phyloP scores from a whole-genome alignment of 2,888 invertebrate genomes.

The Campoplex capitator region DNA sequence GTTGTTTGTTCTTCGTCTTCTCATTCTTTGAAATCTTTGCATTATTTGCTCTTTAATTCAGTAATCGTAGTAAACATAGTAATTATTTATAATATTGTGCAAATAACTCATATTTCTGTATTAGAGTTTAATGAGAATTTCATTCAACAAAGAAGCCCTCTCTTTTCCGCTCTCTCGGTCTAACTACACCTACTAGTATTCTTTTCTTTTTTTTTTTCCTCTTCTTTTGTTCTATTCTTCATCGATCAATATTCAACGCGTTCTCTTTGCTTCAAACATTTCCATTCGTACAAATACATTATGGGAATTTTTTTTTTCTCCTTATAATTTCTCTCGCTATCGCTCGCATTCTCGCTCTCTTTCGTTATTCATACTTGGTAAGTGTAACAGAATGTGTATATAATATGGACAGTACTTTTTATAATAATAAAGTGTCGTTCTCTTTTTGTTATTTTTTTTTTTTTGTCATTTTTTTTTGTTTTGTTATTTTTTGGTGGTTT shows the following conservation, averaged over 20 bases:
- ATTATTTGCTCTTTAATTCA: constrained; percentile 80
- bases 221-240: no score
- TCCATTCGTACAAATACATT: constrained; percentile 66
- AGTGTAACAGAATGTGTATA: constrained; percentile 71
- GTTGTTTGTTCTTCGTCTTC: constrained; percentile 53
- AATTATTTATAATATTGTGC: constrained; percentile 83
- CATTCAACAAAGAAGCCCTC: constrained; percentile 78
- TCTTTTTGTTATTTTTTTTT: background rate
- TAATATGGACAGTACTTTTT: constrained; percentile 74
- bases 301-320: constrained; percentile 51
- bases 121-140: constrained; percentile 78
- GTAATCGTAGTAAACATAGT: constrained; percentile 82
- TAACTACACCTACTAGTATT: constrained; percentile 65
- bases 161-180: constrained; percentile 70
- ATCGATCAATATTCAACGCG: constrained; percentile 22
- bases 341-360: constrained; percentile 54
- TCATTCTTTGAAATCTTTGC: constrained; percentile 72
- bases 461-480: constrained; percentile 11
- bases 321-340: constrained; percentile 51
- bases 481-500: constrained; percentile 13
- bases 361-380: constrained; percentile 69
- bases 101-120: constrained; percentile 82
- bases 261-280: constrained; percentile 58
- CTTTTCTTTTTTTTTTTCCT: constrained; percentile 50
- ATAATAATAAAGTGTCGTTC: constrained; percentile 64